Percentiles rank a stretch among this genome's conserved stretches.
phyloP scores from a whole-genome alignment of 1,140 invertebrate species.

The Euura lappo region DNA sequence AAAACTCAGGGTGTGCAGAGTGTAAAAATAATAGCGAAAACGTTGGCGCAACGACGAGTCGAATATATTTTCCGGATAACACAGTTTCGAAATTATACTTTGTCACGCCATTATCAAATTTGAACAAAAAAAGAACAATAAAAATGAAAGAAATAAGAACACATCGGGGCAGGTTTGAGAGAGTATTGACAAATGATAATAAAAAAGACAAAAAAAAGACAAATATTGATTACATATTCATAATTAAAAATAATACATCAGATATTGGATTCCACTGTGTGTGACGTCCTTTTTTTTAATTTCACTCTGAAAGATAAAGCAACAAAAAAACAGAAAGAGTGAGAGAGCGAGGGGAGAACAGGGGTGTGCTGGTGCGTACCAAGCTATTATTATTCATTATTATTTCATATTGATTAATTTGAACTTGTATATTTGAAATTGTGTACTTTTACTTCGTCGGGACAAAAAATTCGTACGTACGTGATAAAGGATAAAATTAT shows the following conservation, averaged over 20 bases:
- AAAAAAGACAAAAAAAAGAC: neutral
- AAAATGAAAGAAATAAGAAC: neutral
- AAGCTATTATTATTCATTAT: neutral
- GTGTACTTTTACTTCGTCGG: too few species aligned
- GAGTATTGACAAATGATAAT: neutral
- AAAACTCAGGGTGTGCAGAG: too few species aligned
- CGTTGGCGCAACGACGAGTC: too few species aligned
- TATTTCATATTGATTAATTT: neutral
- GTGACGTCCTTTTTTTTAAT: neutral
- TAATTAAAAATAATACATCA: neutral
- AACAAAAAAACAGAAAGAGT: too few species aligned
- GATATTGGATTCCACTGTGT: neutral
- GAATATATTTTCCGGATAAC: too few species aligned
- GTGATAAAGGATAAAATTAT: neutral
- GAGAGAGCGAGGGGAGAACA: neutral
- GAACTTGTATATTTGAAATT: too few species aligned
- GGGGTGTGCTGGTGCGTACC: conserved; percentile 4
- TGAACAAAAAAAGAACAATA: too few species aligned
- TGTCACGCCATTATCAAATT: too few species aligned
- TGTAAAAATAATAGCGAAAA: too few species aligned
- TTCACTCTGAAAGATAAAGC: neutral
- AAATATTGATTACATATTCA: neutral
- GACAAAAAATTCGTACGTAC: neutral
- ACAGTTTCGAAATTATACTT: too few species aligned
- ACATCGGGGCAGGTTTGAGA: neutral